Evolutionary conservation across 2,888 invertebrate genomes (phyloP).

Genomic region (Asteroscopus sphinx): DNA sequence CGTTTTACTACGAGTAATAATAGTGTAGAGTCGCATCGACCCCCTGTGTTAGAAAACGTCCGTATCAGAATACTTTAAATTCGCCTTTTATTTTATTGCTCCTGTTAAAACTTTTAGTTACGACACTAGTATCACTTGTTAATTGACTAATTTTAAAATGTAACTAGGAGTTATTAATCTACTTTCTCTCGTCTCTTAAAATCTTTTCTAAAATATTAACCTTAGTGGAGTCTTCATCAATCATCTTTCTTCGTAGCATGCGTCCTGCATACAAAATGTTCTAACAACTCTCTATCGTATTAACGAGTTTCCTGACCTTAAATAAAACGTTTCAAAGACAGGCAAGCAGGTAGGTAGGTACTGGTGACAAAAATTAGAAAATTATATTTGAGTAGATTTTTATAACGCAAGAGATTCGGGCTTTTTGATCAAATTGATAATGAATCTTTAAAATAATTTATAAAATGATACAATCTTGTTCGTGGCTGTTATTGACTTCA

Average conservation of each 20-base stretch:
- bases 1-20: no score
- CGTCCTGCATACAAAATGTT: slow-evolving; percentile 26
- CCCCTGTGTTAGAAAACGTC: no score
- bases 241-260: slow-evolving; percentile 12
- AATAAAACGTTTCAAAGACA: slow-evolving; percentile 7
- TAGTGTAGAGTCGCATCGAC: no score
- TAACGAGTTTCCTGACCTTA: slow-evolving; percentile 6
- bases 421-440: background rate
- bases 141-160: no score
- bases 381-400: background rate
- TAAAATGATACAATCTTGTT: slow-evolving; percentile 15
- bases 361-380: slow-evolving; percentile 7
- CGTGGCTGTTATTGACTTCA: slow-evolving; percentile 65
- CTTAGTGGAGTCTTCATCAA: background rate
- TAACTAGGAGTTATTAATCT: no score
- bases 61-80: no score
- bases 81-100: no score
- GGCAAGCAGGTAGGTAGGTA: slow-evolving; percentile 1
- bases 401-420: background rate
- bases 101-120: no score
- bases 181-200: no score
- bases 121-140: no score
- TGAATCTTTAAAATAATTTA: slow-evolving; percentile 12
- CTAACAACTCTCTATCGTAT: slow-evolving; percentile 13
- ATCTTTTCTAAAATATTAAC: no score